A percentile compares a stretch with the other conserved stretches of the same genome.
phyloP scores from a whole-genome alignment of 2,797 vertebrate genomes.

The Sebastes flavidus region DNA sequence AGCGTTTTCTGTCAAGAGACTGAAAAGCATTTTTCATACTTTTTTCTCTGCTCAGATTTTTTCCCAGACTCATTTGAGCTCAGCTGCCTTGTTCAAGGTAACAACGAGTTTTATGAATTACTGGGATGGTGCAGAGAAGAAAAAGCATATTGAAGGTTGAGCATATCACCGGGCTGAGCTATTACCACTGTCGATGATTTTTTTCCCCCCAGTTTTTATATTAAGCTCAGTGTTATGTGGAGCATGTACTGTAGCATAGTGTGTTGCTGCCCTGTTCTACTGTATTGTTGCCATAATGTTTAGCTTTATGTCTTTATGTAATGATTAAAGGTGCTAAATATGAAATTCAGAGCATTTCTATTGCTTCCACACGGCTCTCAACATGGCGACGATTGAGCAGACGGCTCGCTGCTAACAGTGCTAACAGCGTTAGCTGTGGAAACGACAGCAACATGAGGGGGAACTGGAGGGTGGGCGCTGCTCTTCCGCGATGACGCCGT shows the following conservation, averaged over 20 bases:
- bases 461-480: not conserved
- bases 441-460: not conserved
- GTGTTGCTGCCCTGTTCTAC: not conserved
- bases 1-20: not conserved
- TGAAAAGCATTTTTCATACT: slow-evolving; percentile 9
- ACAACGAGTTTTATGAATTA: slow-evolving; percentile 14
- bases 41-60: not conserved
- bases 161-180: not conserved
- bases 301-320: not conserved
- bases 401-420: not conserved
- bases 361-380: not conserved
- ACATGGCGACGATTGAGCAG: not conserved
- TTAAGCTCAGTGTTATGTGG: not conserved
- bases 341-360: not conserved
- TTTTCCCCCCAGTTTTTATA: not conserved
- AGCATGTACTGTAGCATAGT: not conserved
- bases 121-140: not conserved
- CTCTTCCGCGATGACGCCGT: not conserved
- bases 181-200: not conserved
- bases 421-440: not conserved
- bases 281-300: not conserved
- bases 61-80: slow-evolving; percentile 3
- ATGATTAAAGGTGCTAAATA: not conserved
- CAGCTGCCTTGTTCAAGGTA: slow-evolving; percentile 13
- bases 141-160: not conserved